Evolutionary conservation across 2,888 invertebrate genomes (phyloP).

Genomic region (Rhagium mordax): DNA sequence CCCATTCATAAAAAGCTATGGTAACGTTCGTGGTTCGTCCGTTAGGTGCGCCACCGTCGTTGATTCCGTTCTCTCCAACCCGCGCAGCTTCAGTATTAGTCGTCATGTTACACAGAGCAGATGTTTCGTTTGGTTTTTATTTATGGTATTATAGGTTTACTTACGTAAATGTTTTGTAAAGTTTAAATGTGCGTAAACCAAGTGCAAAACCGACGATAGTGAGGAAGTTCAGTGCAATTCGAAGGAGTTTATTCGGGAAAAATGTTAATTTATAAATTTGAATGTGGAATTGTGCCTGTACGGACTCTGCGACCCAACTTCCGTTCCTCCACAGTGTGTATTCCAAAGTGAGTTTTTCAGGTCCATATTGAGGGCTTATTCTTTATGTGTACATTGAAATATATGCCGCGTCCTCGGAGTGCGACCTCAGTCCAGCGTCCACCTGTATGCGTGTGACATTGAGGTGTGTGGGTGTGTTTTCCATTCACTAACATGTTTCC

Average conservation of each 20-base stretch:
- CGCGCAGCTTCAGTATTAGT: slow-evolving; percentile 57
- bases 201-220: slow-evolving; percentile 13
- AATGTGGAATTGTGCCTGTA: slow-evolving; percentile 26
- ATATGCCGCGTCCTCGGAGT: slow-evolving; percentile 55
- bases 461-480: slow-evolving; percentile 64
- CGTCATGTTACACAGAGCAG: slow-evolving; percentile 47
- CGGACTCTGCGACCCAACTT: slow-evolving; percentile 31
- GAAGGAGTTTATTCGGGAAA: slow-evolving; percentile 28
- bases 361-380: slow-evolving; percentile 49
- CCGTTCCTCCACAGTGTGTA: slow-evolving; percentile 41
- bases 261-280: slow-evolving; percentile 43
- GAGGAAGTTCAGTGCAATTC: background rate
- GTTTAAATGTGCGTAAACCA: slow-evolving; percentile 5
- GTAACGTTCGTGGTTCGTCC: slow-evolving; percentile 66
- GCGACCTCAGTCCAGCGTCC: slow-evolving; percentile 53
- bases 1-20: slow-evolving; percentile 81
- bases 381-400: slow-evolving; percentile 30
- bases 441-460: slow-evolving; percentile 66
- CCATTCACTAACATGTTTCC: slow-evolving; percentile 61
- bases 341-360: slow-evolving; percentile 56
- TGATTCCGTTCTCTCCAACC: slow-evolving; percentile 57
- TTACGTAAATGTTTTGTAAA: slow-evolving; percentile 28
- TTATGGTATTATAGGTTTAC: slow-evolving; percentile 32
- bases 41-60: slow-evolving; percentile 64
- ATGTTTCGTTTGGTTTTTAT: slow-evolving; percentile 41